Percentiles rank a stretch among this genome's conserved stretches.
phyloP scores from a whole-genome alignment of 37 sponge, comb jelly and placozoan genomes.

The Ephydatia muelleri region DNA sequence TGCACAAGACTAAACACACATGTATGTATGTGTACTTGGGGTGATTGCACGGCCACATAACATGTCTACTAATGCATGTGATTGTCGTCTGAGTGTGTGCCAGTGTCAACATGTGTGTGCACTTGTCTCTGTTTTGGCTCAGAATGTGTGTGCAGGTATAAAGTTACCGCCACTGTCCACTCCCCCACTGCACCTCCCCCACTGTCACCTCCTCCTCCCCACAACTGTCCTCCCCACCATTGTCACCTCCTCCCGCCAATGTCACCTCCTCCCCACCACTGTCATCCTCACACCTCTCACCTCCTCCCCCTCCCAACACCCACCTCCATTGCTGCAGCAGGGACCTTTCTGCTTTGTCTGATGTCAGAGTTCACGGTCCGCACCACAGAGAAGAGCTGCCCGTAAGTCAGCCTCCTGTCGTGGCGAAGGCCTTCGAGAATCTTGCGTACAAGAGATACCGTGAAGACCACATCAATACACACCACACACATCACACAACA shows the following conservation, averaged over 20 bases:
- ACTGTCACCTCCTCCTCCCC: not conserved
- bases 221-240: not conserved
- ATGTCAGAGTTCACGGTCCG: constrained; percentile 54
- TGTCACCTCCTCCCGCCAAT: constrained; percentile 1
- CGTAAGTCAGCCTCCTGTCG: constrained; percentile 41
- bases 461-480: not conserved
- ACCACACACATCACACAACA: too few species aligned
- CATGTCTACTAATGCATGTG: too few species aligned
- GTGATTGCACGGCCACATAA: too few species aligned
- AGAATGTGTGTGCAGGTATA: too few species aligned
- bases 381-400: constrained; percentile 42
- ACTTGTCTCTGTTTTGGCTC: too few species aligned
- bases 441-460: too few species aligned
- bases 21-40: too few species aligned
- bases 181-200: too few species aligned
- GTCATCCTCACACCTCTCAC: not conserved
- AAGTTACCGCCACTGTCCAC: too few species aligned
- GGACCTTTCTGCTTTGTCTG: constrained; percentile 15
- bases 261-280: not conserved
- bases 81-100: too few species aligned
- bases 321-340: not conserved
- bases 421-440: constrained; percentile 2
- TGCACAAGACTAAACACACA: too few species aligned
- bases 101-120: too few species aligned
- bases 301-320: not conserved